A percentile compares a stretch with the other conserved stretches of the same genome.
phyloP scores from a whole-genome alignment of 2,113 vertebrate genomes.

The Anthoscopus minutus region DNA sequence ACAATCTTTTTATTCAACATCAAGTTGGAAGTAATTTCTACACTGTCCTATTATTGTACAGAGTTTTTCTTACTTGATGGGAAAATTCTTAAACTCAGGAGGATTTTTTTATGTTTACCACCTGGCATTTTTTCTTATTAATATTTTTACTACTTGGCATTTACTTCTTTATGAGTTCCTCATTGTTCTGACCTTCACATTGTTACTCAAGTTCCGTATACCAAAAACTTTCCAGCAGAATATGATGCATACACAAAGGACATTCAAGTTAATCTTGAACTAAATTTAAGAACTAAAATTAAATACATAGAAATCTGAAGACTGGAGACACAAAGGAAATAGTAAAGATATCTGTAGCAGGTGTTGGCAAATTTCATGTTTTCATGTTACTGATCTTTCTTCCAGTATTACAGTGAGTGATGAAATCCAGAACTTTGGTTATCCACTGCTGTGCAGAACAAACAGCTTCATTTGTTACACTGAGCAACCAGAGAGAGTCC shows the following conservation, averaged over 20 bases:
- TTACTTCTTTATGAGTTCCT: not conserved
- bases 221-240: not conserved
- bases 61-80: not conserved
- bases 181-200: not conserved
- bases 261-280: not conserved
- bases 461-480: not conserved
- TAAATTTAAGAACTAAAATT: not conserved
- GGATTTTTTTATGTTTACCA: not conserved
- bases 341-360: not conserved
- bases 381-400: not conserved
- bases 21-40: not conserved
- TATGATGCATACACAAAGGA: not conserved
- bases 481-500: not conserved
- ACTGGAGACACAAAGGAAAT: not conserved
- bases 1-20: not conserved
- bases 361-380: not conserved
- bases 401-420: not conserved
- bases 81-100: not conserved
- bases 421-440: not conserved
- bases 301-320: not conserved
- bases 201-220: not conserved
- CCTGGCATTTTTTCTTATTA: not conserved
- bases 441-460: not conserved
- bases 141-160: not conserved
- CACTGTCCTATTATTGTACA: not conserved